Evolutionary conservation across 2,888 invertebrate species (phyloP).

Genomic region (Tuta absoluta): DNA sequence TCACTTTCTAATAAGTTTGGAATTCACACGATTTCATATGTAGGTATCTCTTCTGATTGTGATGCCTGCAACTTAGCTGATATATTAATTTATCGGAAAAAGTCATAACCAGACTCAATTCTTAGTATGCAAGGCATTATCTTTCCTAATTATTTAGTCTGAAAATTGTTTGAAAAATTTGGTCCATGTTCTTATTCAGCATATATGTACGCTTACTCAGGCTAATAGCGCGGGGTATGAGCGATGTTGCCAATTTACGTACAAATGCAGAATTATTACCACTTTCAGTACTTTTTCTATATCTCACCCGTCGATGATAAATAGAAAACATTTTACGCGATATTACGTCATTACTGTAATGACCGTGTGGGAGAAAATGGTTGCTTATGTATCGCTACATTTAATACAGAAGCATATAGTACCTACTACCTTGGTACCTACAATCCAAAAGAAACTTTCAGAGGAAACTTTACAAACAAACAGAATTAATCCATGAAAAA

Average conservation of each 20-base stretch:
- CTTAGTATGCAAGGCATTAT: neutral
- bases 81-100: neutral
- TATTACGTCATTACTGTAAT: slow-evolving; percentile 38
- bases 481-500: too few species aligned
- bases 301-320: slow-evolving; percentile 19
- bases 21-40: too few species aligned
- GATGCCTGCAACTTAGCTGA: too few species aligned
- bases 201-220: neutral
- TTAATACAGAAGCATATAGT: too few species aligned
- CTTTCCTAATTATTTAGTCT: neutral
- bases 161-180: neutral
- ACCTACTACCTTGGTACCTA: too few species aligned
- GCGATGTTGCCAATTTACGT: slow-evolving; percentile 7
- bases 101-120: too few species aligned
- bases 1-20: too few species aligned
- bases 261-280: neutral
- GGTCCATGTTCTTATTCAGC: neutral
- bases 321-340: slow-evolving; percentile 34
- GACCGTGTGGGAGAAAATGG: slow-evolving; percentile 32
- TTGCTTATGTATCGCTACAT: slow-evolving; percentile 27
- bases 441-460: too few species aligned
- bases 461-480: too few species aligned
- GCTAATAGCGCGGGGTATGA: slow-evolving; percentile 4
- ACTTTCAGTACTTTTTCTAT: slow-evolving; percentile 12
- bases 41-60: too few species aligned